A percentile compares a stretch with the other conserved stretches of the same genome.
These are phyloP conservation scores for Oncorhynchus mykiss DNA, from an alignment of 2,113 vertebrate species.

Conservation along the genomic window DNA sequence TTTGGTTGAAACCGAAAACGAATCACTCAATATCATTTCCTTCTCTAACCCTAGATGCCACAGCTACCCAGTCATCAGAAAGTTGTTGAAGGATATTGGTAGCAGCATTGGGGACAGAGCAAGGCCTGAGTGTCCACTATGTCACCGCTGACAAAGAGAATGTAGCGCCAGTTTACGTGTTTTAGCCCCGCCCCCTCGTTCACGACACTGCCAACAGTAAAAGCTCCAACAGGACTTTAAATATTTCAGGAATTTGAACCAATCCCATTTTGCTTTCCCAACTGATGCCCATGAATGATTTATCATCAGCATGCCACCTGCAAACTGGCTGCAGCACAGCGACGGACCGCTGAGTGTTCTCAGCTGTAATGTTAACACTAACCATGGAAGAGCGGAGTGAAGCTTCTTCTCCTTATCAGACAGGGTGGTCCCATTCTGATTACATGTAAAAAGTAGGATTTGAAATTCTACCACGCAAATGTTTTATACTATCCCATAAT, in stretches of 20 bases:
- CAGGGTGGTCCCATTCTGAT: too few species aligned
- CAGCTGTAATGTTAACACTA: slow-evolving; percentile 75
- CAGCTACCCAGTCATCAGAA: slow-evolving; percentile 23
- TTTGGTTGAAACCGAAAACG: too few species aligned
- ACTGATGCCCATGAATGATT: slow-evolving; percentile 98
- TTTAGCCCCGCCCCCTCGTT: slow-evolving; percentile 85
- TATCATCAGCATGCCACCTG: slow-evolving; percentile 84
- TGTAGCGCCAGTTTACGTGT: slow-evolving; percentile 85
- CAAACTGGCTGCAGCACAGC: slow-evolving; percentile 87
- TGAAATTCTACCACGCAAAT: too few species aligned
- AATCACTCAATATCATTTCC: too few species aligned
- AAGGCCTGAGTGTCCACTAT: slow-evolving; percentile 33
- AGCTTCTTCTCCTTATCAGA: too few species aligned
- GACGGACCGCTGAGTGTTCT: slow-evolving; percentile 88
- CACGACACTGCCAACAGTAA: slow-evolving; percentile 86
- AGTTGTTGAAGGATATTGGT: not conserved
- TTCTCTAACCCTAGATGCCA: too few species aligned
- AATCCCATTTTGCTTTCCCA: slow-evolving; percentile 92
- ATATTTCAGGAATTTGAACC: slow-evolving; percentile 99
- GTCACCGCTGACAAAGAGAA: slow-evolving; percentile 55
- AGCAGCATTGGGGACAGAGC: too few species aligned
- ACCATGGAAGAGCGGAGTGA: slow-evolving; percentile 65
- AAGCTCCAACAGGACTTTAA: slow-evolving; percentile 99
- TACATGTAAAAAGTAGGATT: too few species aligned
- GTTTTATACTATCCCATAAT: too few species aligned